These are phyloP conservation scores for Diachrysia chrysitis DNA, from an alignment of 2,888 invertebrate genomes.

Conservation along the genomic window DNA sequence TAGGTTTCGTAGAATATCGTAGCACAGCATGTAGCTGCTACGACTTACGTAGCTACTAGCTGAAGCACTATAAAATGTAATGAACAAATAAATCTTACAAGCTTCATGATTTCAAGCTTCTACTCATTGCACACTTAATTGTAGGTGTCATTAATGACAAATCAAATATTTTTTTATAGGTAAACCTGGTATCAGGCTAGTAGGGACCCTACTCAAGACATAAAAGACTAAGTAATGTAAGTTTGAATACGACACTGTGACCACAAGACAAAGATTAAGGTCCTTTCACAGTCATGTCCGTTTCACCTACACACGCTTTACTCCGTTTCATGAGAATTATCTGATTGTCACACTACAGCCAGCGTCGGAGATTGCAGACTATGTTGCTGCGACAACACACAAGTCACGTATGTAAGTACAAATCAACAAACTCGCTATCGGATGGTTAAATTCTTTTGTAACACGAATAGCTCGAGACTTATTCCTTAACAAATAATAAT, in stretches of 20 bases:
- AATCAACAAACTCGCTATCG: slow-evolving; percentile 4
- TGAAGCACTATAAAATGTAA: neutral
- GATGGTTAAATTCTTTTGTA: slow-evolving; percentile 4
- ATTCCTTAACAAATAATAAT: too few species aligned
- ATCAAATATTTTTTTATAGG: too few species aligned
- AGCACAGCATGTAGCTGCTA: neutral
- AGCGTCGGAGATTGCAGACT: slow-evolving; percentile 3
- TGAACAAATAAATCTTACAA: too few species aligned
- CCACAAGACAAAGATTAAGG: neutral
- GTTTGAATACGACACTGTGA: neutral
- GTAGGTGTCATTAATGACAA: too few species aligned
- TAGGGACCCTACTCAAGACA: too few species aligned
- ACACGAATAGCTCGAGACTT: neutral
- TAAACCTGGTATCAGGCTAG: too few species aligned
- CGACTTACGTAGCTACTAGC: neutral
- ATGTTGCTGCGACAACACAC: neutral
- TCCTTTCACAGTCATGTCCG: slow-evolving; percentile 1
- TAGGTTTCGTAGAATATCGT: neutral
- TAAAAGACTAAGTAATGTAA: neutral
- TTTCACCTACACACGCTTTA: neutral
- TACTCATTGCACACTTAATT: too few species aligned
- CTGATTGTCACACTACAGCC: slow-evolving; percentile 6
- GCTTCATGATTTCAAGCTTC: too few species aligned
- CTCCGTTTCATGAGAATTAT: neutral
- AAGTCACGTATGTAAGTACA: slow-evolving; percentile 3